phyloP scores from a whole-genome alignment of 2,113 vertebrate genomes.

The Butorides virescens region DNA sequence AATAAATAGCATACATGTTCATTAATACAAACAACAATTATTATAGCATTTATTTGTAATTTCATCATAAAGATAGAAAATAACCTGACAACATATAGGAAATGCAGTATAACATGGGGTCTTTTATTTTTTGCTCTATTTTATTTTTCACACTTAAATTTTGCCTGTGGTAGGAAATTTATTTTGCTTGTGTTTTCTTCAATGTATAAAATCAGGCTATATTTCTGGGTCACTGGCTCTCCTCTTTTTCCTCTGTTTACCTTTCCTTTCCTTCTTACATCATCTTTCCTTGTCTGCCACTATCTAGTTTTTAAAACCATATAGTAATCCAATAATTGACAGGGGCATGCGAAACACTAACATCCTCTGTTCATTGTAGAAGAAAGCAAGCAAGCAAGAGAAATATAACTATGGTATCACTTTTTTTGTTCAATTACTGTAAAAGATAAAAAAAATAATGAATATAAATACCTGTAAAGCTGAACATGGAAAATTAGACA shows the following conservation, averaged over 20 bases:
- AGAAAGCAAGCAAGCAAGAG: background rate
- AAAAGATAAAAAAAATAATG: background rate
- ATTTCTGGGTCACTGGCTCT: background rate
- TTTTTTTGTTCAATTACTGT: background rate
- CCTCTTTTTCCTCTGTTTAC: background rate
- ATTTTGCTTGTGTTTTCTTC: background rate
- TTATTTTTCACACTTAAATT: background rate
- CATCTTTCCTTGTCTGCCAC: background rate
- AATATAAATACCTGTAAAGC: background rate
- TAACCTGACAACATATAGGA: background rate
- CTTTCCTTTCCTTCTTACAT: background rate
- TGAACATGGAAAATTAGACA: background rate
- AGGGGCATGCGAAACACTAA: background rate
- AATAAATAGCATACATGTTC: background rate
- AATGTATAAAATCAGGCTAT: background rate
- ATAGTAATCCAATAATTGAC: background rate
- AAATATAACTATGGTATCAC: background rate
- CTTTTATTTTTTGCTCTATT: background rate
- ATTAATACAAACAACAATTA: background rate
- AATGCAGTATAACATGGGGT: rapidly evolving
- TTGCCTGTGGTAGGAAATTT: background rate
- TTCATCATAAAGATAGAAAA: background rate
- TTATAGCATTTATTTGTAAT: background rate
- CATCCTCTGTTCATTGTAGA: background rate
- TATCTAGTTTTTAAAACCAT: background rate